A percentile compares a stretch with the other conserved stretches of the same genome.
Evolutionary conservation across 2,888 invertebrate species (phyloP).

Genomic region (Carterocephalus palaemon): DNA sequence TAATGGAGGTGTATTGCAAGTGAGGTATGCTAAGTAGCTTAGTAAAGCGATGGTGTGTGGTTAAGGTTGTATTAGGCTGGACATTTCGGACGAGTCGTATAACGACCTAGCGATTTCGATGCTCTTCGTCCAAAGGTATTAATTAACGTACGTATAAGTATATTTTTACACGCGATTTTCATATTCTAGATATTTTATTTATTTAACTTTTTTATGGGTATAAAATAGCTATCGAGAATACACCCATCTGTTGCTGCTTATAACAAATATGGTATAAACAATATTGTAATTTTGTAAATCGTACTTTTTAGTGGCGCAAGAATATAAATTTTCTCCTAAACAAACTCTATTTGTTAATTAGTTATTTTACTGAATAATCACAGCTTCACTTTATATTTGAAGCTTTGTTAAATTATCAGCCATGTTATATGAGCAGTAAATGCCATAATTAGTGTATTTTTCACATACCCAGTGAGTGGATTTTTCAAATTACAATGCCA

Average conservation of each 20-base stretch:
- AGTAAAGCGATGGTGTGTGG: constrained; percentile 58
- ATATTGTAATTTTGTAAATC: too few species aligned
- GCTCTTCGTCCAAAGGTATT: constrained; percentile 40
- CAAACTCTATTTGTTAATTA: neutral
- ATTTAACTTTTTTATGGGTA: too few species aligned
- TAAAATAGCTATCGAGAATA: too few species aligned
- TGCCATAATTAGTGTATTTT: constrained; percentile 70
- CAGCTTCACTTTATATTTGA: constrained; percentile 47
- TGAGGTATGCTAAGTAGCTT: constrained; percentile 71
- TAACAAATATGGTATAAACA: too few species aligned
- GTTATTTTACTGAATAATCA: neutral
- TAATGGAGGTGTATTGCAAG: constrained; percentile 31
- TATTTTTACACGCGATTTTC: too few species aligned
- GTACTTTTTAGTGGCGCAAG: too few species aligned
- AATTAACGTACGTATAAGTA: constrained; percentile 40
- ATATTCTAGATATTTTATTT: too few species aligned
- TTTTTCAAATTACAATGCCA: constrained; percentile 64
- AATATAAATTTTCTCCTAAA: too few species aligned
- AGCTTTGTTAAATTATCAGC: constrained; percentile 60
- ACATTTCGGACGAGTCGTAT: constrained; percentile 64
- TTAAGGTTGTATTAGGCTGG: constrained; percentile 63
- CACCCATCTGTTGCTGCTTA: too few species aligned
- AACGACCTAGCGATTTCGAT: constrained; percentile 57
- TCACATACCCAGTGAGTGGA: constrained; percentile 66
- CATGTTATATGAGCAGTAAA: constrained; percentile 65